Evolutionary conservation across 2,888 invertebrate genomes (phyloP), one percentile per base, ranked within the genome.

Genomic region (Tachina grossa): DNA sequence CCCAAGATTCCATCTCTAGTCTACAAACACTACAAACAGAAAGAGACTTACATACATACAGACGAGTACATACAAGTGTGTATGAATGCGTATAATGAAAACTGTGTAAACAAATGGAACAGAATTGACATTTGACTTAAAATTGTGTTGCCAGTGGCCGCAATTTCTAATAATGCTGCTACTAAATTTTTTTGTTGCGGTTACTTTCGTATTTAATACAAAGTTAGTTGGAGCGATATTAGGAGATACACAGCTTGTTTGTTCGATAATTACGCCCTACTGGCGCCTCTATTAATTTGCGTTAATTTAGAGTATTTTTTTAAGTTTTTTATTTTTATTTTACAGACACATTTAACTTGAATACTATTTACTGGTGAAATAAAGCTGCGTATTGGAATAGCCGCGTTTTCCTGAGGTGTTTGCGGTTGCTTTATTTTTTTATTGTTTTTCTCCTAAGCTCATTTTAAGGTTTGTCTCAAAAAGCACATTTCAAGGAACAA

Each of bases 271-370:
- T 84, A 84, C 84, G 84, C 80, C 84, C 72, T 84, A 71, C 68
- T 84, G 84, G 84, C 84, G 84, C 84, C 84, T 31, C 31, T 77
- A 77, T 76, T 61, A 76, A 71, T 72, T 76, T 81, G 80, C 66
- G 61, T 80, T 84, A 71, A 61, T 76, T 61, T 57, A 6, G 13
- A 63, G 63, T 68, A 10, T 16, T 51, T 66, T 69, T 78, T 78
- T 61, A 1, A 6, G 4, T 9, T 19, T 47, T 74, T 10, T 59
- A n/a, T 8, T n/a, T 45, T 65, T 8, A 11, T 45, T 45, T 63
- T 45, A 16, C 13, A 51, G 47, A 47, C 55, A 76, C 47, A 66
- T 45, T 66, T 16, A 49, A 49, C 57, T 43, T 16, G 61, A 78
- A 69, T 41, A 3, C 53, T 71, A 22, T 57, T 80, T 51, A 51